Evolutionary conservation across 2,888 invertebrate genomes (phyloP), one percentile per base, ranked within the genome.

Genomic region (Scaptomyza parva): DNA sequence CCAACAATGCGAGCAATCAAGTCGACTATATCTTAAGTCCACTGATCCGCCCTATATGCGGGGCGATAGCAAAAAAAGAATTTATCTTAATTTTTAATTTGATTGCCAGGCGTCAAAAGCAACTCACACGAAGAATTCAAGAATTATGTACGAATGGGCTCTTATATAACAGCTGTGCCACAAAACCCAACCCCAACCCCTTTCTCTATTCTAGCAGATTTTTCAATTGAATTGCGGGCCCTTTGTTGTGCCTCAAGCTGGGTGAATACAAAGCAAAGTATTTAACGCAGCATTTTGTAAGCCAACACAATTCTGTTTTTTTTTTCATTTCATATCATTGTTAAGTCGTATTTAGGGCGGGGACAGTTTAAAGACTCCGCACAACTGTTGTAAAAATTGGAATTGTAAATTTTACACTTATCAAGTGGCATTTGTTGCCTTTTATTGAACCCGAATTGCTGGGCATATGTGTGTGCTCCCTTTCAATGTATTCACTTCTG

Each of bases 321-420:
- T n/a, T n/a, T 67, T 68, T 54, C 66, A 68, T 52, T n/a, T 33
- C 33, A 20, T 28, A 28, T 78, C 70, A 58, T 76, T 85, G 84
- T 75, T 79, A 69, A 76, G 63, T 52, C 58, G 65, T 43, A 30
- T 57, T 61, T 62, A 44, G 41, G 58, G 33, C 5, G 17, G 43
- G 24, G 24, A 33, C 53, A 62, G 39, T 61, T 74, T 70, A 76
- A 80, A 70, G 78, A 67, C 64, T 64, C 50, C 58, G 71, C 77
- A 86, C 87, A 85, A 85, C 85, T 85, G 87, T 69, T 78, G 73
- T 76, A 51, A 75, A 72, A 77, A 72, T 76, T 69, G 68, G 75
- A 84, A 86, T 84, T 84, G 83, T 83, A 86, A 84, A 86, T 84
- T 86, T 72, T 68, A 75, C 84, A 83, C 86, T 83, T 83, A 86